These are phyloP conservation scores for Electrophaes corylata DNA, from an alignment of 2,888 invertebrate genomes.

Conservation along the genomic window DNA sequence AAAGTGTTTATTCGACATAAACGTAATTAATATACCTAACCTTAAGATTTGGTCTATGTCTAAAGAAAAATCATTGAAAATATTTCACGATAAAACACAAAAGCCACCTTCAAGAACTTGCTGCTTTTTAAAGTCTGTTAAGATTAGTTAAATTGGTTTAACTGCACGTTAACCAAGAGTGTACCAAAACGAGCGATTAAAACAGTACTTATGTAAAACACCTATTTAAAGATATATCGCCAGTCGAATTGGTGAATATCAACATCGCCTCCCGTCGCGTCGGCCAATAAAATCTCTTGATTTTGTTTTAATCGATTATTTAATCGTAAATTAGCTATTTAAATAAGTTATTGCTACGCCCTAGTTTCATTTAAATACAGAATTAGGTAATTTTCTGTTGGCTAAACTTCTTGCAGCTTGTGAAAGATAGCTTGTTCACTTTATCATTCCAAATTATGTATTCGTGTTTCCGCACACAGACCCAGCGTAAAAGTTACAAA, in stretches of 20 bases:
- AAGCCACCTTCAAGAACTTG: no score
- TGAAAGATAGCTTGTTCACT: constrained; percentile 7
- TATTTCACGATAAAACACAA: no score
- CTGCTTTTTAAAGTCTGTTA: no score
- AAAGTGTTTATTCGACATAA: no score
- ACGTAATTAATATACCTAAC: no score
- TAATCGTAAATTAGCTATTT: constrained; percentile 55
- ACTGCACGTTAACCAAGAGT: not conserved
- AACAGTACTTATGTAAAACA: constrained; percentile 25
- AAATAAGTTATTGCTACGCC: constrained; percentile 57
- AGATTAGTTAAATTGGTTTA: no score
- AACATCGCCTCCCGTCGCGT: constrained; percentile 51
- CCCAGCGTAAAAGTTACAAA: no score
- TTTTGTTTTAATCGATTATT: constrained; percentile 63
- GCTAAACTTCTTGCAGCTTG: constrained; percentile 11
- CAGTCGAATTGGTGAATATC: constrained; percentile 36
- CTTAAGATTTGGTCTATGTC: no score
- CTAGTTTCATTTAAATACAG: constrained; percentile 55
- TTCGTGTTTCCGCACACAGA: no score
- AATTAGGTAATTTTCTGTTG: constrained; percentile 44
- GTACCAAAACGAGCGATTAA: not conserved
- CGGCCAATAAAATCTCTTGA: constrained; percentile 56
- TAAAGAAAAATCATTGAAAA: no score
- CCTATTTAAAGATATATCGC: constrained; percentile 27
- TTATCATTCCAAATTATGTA: not conserved